Percentiles rank a stretch among this genome's conserved stretches.
Conservation (phyloP, 2,888 invertebrate species). For the Thereva nobilitata region DNA sequence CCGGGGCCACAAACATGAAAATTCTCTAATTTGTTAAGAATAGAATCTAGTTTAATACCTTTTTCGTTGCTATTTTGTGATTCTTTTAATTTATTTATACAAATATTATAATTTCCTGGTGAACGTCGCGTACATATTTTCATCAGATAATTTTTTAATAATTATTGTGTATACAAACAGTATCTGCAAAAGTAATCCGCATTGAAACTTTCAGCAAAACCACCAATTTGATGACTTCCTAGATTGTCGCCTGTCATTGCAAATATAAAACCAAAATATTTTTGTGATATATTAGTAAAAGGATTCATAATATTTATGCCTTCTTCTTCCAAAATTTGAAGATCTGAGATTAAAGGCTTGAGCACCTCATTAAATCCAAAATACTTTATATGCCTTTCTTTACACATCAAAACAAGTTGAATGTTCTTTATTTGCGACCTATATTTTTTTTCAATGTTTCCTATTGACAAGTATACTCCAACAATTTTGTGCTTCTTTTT, state of each 20-base stretch:
- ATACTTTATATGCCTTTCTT: constrained; percentile 44
- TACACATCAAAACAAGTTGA: constrained; percentile 47
- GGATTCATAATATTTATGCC: constrained; percentile 40
- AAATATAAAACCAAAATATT: constrained; percentile 43
- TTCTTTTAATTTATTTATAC: too few species aligned
- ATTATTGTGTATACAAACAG: constrained; percentile 36
- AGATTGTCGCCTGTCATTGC: constrained; percentile 45
- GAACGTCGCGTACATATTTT: too few species aligned
- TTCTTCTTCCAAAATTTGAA: constrained; percentile 44
- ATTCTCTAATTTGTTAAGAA: constrained; percentile 44
- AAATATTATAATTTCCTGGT: too few species aligned
- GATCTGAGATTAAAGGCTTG: constrained; percentile 44
- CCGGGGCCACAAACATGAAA: constrained; percentile 47
- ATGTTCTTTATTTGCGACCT: constrained; percentile 45
- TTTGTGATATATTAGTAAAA: constrained; percentile 20
- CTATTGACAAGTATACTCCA: constrained; percentile 47
- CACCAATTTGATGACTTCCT: constrained; percentile 48
- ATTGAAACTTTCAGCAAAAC: constrained; percentile 47
- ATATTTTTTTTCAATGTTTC: constrained; percentile 45
- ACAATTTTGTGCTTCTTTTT: constrained; percentile 48
- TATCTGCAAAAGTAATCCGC: constrained; percentile 46
- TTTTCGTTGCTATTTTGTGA: neutral
- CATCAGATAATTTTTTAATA: too few species aligned
- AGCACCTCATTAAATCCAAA: constrained; percentile 46
- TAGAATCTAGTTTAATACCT: constrained; percentile 46